Base-by-base conservation (phyloP, 1,140 invertebrate species). In the Amphibalanus amphitrite region DNA sequence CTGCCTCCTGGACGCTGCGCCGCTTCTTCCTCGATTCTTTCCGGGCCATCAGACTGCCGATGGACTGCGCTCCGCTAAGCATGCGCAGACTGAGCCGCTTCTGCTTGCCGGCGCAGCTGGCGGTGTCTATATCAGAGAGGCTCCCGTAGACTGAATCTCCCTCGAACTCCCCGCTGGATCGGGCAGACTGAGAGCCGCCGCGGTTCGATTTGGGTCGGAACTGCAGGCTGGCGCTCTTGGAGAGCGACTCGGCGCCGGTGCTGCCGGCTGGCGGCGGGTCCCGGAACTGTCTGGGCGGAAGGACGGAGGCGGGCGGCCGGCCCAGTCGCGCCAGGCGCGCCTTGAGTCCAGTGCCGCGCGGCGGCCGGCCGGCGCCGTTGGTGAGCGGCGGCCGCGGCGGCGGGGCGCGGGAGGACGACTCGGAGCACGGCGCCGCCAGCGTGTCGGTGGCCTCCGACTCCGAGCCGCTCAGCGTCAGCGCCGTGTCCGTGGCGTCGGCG, bases 321-420 rank as follows among this genome's bases (percentile, higher is more conserved):
- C 47, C 47, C 10, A 8, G 70, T 29, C 29, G 67, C 33, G 23
- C 70, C 29, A 23, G 59, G 29, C 8, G 29, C 67, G 25, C 70
- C 70, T 33, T 70, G 29, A 23, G 70, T 29, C 29, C 70, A 29
- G 59, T 29, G 28, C 29, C 70, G 70, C 67, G 59, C 28, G 33
- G 29, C 70, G 29, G 70, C 29, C 64, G 77, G 73, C 67, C 77
- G 75, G 70, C 74, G 38, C 74, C 47, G 47, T 59, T 59, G 13
- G 10, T 13, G 13, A 59, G 47, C 6, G 6, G 38, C 38, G 38
- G 38, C 17, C 13, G 6, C 47, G 17, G 47, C 17, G 47, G 13
- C 17, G 47, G 47, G 1, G 47, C 1, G 13, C 10, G 10, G 13
- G 17, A 1, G 13, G 47, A 3, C 6, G 47, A 20, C 47, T 59